Base-by-base conservation (phyloP, 2,888 invertebrate species). In the Agrotis ipsilon region DNA sequence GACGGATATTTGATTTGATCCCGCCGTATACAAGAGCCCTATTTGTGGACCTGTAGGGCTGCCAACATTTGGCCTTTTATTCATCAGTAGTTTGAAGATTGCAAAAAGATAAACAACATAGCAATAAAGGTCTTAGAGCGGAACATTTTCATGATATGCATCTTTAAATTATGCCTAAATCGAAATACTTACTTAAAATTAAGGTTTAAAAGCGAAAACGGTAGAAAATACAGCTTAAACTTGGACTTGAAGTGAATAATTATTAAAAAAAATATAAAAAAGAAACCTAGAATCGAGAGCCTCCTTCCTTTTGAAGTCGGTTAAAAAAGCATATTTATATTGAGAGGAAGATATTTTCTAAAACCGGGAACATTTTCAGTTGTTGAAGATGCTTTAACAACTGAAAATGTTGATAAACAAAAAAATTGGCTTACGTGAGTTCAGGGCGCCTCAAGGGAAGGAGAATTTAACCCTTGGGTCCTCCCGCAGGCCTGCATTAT, bases 1-100 rank as follows among this genome's bases (percentile, higher is more conserved):
- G 59, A 63, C 78, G 83, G 82, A 85, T 83, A 84, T 87, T 85
- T 84, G 82, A 84, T 86, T 83, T 82, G 77, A 80, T 80, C 79
- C 70, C 70, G 45, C 63, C 74, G 75, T 80, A 46, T 64, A 76
- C 69, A 73, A 58, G 72, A 52, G 46, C 70, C 59, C 65, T 83
- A 69, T 75, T 81, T 79, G 66, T 75, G 54, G 49, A 64, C 27
- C 27, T 21, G 49, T 71, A 78, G 81, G 71, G 71, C n/a, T 75
- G 67, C n/a, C 63, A 55, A 46, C 49, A 52, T 27, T 43, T 19
- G 7, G 9, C 21, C 19, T 14, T 39, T 39, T 64, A 49, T 7
- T 24, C 1, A 3, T 45, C 19, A 39, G 13, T 11, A 1, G 21
- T 48, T 49, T 55, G 48, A 14, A 43, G 4, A 18, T 27, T 14